Conservation (phyloP, 2,113 vertebrate genomes). For the Donacobius atricapilla region DNA sequence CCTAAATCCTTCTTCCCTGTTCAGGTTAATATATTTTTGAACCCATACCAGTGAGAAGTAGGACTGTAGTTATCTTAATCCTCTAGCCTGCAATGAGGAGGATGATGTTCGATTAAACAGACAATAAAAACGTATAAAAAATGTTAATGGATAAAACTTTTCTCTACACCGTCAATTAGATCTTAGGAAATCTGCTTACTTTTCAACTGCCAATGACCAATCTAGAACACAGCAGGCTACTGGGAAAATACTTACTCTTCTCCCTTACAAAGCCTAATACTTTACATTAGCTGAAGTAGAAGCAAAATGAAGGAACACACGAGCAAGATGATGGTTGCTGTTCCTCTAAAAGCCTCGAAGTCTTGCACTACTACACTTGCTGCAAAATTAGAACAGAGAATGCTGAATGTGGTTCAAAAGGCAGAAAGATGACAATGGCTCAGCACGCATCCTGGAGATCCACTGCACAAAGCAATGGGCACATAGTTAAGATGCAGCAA, state of each 20-base stretch:
- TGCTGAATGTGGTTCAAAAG: background rate
- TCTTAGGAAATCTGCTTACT: background rate
- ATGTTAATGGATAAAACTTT: background rate
- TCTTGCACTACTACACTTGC: background rate
- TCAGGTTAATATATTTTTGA: background rate
- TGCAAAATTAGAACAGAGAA: background rate
- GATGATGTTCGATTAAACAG: background rate
- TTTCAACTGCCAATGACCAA: background rate
- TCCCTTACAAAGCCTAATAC: background rate
- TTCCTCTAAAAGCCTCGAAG: background rate
- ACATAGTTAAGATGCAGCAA: background rate
- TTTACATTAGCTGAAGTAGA: background rate
- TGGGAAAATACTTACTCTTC: background rate
- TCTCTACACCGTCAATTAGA: background rate
- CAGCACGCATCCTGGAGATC: background rate
- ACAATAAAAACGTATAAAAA: background rate
- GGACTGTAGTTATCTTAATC: background rate
- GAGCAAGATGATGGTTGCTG: background rate
- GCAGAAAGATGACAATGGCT: background rate
- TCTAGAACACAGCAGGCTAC: background rate
- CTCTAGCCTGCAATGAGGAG: background rate
- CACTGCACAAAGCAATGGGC: background rate
- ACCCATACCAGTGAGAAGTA: background rate
- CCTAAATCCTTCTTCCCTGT: background rate
- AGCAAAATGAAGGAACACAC: background rate